phyloP scores from a whole-genome alignment of 2,113 vertebrate genomes.

The Climacteris rufus region DNA sequence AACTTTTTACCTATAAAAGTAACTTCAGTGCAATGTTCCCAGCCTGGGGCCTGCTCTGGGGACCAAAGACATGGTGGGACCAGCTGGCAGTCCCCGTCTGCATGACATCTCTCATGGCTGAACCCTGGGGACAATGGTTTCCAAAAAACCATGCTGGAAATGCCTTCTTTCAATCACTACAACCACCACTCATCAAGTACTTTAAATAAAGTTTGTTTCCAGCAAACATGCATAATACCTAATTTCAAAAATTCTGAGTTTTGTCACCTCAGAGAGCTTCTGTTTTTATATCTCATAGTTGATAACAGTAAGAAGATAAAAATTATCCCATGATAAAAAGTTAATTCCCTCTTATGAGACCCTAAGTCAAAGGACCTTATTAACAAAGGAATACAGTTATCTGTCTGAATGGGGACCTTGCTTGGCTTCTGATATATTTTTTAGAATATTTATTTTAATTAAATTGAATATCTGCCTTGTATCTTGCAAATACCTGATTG shows the following conservation, averaged over 20 bases:
- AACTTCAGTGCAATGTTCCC: not conserved
- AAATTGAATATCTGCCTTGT: conserved; percentile 42
- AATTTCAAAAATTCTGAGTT: not conserved
- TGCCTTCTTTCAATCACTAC: not conserved
- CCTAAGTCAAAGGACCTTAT: not conserved
- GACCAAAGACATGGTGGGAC: not conserved
- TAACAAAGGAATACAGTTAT: conserved; percentile 28
- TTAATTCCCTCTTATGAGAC: not conserved
- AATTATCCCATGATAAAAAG: not conserved
- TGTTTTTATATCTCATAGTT: not conserved
- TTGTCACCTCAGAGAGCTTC: not conserved
- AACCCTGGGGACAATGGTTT: not conserved
- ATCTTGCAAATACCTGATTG: conserved; percentile 44
- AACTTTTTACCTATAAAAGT: not conserved
- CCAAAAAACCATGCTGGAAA: not conserved
- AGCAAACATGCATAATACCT: not conserved
- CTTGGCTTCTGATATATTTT: conserved; percentile 30
- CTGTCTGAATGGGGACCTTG: not conserved
- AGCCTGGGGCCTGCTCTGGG: not conserved
- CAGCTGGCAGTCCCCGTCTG: not conserved
- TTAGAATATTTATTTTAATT: conserved; percentile 53
- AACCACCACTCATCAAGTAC: not conserved
- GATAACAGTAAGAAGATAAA: conserved; percentile 22
- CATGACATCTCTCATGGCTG: not conserved
- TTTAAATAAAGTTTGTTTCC: not conserved